Evolutionary conservation across 2,113 vertebrate species (phyloP), one percentile per base, ranked within the genome.

Genomic region (Lagopus leucura): DNA sequence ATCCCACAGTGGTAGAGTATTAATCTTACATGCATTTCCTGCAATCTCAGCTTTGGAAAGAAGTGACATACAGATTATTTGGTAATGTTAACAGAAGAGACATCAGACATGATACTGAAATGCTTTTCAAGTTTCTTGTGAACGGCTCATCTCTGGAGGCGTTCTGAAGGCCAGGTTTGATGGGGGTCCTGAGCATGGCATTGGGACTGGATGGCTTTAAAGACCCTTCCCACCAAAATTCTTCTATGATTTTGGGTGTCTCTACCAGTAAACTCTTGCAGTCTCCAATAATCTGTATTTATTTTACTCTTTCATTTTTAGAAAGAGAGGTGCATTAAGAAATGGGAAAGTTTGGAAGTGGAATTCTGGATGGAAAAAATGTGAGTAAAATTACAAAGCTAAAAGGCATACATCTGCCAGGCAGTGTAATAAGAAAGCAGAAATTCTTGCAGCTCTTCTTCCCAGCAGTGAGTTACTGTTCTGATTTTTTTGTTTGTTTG

Each of bases 351-450:
- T 89, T 95, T 99, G 83, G 97, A 98, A 92, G 97, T 98, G 50
- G 98, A 98, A 81, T 98, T 99, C 95, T 97, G 97, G 83, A 86
- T 98, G 86, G 94, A 97, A 76, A 95, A 97, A 91, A 96, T 98
- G 98, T 98, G 94, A 98, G 98, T 97, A 88, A 88, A 84, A 86
- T 81, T 92, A 45, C 54, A 58, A 84, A 88, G 9, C 8, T 80
- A 40, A 80, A 82, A 75, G 24, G 6, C 83, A 6, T 63, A 40
- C 22, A 70, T 28, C 48, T 88, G 15, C 34, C 30, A 86, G 80
- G 25, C 54, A 77, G 27, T 47, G 80, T 72, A 71, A 36, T 42
- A 71, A 80, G 58, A 20, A 64, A 30, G 14, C 72, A 8, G 40
- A 85, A 80, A 2, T 54, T 78, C 30, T 76, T 87, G 17, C 25